These are phyloP conservation scores for Tapirus terrestris DNA, from an alignment of 2,113 vertebrate species.

Conservation along the genomic window DNA sequence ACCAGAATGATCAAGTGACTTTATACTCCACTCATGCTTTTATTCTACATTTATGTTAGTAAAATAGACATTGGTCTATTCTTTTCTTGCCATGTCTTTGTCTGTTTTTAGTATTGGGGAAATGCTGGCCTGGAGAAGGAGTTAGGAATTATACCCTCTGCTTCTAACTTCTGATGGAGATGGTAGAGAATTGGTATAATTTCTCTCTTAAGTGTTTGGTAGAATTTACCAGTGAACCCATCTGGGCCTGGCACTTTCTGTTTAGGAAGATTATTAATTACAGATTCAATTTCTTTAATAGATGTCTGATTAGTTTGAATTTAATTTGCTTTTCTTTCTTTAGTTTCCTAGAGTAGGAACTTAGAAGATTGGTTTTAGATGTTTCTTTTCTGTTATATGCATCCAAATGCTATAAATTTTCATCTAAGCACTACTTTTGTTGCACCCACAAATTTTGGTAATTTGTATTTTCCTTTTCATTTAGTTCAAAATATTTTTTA, in stretches of 20 bases:
- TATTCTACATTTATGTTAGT: background rate
- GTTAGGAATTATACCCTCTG: background rate
- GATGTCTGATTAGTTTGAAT: background rate
- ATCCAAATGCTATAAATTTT: background rate
- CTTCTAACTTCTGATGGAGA: background rate
- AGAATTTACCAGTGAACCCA: background rate
- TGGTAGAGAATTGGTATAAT: background rate
- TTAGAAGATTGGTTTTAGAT: background rate
- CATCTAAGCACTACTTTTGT: background rate
- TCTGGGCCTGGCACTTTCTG: background rate
- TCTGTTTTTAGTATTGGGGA: background rate
- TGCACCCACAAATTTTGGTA: background rate
- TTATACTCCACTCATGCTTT: background rate
- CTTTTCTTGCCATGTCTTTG: background rate
- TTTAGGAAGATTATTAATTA: background rate
- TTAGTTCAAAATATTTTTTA: background rate
- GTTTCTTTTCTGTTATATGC: background rate
- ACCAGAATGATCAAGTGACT: background rate
- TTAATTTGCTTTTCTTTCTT: background rate
- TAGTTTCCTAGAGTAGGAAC: background rate
- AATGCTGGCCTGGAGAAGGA: background rate
- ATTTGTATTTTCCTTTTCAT: background rate
- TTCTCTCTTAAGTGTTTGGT: background rate
- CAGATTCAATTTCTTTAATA: background rate
- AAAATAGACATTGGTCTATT: background rate